Evolutionary conservation across 2,797 vertebrate species (phyloP).

Genomic region (Enteromius thamalakanensis): DNA sequence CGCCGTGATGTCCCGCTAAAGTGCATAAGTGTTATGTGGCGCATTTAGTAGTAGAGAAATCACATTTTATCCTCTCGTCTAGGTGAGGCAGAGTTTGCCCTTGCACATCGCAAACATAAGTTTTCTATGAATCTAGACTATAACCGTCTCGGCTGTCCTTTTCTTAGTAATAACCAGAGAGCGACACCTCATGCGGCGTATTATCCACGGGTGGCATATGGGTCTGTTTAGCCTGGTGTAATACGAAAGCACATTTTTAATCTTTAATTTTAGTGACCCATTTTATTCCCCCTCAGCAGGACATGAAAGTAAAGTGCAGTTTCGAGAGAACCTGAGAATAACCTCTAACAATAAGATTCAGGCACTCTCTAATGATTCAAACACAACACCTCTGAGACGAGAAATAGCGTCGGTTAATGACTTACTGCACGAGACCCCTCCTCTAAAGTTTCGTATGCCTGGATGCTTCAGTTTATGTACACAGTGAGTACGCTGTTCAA

Average conservation of each 20-base stretch:
- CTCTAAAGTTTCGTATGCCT: constrained; percentile 36
- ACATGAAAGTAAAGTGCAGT: constrained; percentile 57
- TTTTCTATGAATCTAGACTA: constrained; percentile 22
- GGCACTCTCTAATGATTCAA: constrained; percentile 37
- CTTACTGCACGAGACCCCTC: constrained; percentile 35
- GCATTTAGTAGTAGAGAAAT: not conserved
- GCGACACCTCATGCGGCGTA: constrained; percentile 20
- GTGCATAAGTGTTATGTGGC: constrained; percentile 17
- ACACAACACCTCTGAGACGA: constrained; percentile 25
- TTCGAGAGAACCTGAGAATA: constrained; percentile 56
- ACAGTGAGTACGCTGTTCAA: constrained; percentile 61
- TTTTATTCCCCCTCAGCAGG: constrained; percentile 62
- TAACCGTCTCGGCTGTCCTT: constrained; percentile 5
- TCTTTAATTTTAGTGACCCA: constrained; percentile 59
- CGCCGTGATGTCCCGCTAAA: not conserved
- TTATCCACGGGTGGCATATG: constrained; percentile 44
- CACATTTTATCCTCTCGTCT: constrained; percentile 29
- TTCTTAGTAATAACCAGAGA: constrained; percentile 34
- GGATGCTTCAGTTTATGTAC: constrained; percentile 27
- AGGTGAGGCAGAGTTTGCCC: constrained; percentile 28
- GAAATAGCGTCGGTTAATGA: constrained; percentile 46
- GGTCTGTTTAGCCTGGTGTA: constrained; percentile 53
- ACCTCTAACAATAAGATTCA: constrained; percentile 53
- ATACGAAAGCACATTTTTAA: constrained; percentile 60
- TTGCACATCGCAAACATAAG: constrained; percentile 22